Percentiles rank a stretch among this genome's conserved stretches.
Evolutionary conservation across 2,888 invertebrate genomes (phyloP).

Genomic region (Ligdia adustata): DNA sequence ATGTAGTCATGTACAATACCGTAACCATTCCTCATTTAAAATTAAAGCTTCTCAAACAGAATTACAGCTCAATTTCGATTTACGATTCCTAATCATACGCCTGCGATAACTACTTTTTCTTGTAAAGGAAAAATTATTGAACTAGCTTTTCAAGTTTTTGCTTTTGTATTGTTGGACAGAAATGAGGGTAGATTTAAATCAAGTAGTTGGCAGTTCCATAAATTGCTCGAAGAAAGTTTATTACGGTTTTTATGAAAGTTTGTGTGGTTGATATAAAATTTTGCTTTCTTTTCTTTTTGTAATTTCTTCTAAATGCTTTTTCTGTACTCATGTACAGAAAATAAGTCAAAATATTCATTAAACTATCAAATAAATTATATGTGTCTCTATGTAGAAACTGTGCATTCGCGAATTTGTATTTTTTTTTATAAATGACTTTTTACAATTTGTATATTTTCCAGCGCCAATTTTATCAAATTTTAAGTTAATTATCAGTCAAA

Average conservation of each 20-base stretch:
- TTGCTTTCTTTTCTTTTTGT: background rate
- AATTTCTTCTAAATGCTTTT: too few species aligned
- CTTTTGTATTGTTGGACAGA: constrained; percentile 16
- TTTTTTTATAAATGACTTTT: too few species aligned
- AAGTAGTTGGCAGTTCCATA: constrained; percentile 12
- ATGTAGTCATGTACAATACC: constrained; percentile 36
- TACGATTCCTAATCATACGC: constrained; percentile 18
- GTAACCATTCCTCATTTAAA: constrained; percentile 21
- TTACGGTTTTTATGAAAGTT: constrained; percentile 11
- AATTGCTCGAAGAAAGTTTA: constrained; percentile 14
- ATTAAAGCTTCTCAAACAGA: constrained; percentile 22
- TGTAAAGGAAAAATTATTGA: constrained; percentile 19
- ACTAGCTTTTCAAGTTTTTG: too few species aligned
- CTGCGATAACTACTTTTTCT: constrained; percentile 4
- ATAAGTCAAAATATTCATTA: too few species aligned
- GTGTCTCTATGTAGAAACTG: too few species aligned
- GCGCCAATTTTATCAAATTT: too few species aligned
- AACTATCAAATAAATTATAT: too few species aligned
- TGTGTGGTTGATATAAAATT: constrained; percentile 2
- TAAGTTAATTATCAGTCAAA: too few species aligned
- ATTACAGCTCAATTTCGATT: constrained; percentile 24
- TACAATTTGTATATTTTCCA: too few species aligned
- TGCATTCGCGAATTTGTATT: too few species aligned
- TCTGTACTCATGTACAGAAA: too few species aligned
- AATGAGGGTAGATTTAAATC: constrained; percentile 24